These are phyloP conservation scores for Ictalurus punctatus DNA, from an alignment of 2,113 vertebrate species.

Conservation along the genomic window DNA sequence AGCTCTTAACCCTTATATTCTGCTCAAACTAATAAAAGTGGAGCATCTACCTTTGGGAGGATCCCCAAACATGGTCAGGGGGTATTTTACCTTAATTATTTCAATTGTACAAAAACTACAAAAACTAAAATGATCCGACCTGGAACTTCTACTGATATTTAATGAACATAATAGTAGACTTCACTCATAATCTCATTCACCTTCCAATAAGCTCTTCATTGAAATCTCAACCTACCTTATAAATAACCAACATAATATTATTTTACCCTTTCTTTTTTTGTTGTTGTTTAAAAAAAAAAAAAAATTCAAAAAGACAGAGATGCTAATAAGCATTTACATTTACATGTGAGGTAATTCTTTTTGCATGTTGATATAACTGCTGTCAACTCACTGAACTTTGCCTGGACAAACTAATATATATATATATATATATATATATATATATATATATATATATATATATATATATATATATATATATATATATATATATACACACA, in stretches of 20 bases:
- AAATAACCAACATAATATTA: neutral
- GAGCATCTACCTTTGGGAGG: neutral
- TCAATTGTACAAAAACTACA: neutral
- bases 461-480: no score
- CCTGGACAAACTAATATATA: neutral
- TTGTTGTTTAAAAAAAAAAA: neutral
- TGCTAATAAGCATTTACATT: neutral
- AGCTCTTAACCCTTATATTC: conserved; percentile 22
- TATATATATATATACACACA: no score
- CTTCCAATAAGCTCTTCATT: neutral
- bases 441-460: no score
- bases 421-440: no score
- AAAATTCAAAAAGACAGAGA: neutral
- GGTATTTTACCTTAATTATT: neutral
- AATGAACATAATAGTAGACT: neutral
- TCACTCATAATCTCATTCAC: neutral
- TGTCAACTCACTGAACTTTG: neutral
- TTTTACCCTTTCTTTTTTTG: neutral
- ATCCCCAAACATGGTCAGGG: neutral
- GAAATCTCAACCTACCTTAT: neutral
- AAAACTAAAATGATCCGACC: neutral
- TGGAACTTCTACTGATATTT: neutral
- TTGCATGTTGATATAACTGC: neutral
- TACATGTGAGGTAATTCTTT: neutral
- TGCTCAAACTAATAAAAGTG: conserved; percentile 31